A percentile compares a stretch with the other conserved stretches of the same genome.
Evolutionary conservation across 2,888 invertebrate genomes (phyloP).

Genomic region (Pedicia rivosa): DNA sequence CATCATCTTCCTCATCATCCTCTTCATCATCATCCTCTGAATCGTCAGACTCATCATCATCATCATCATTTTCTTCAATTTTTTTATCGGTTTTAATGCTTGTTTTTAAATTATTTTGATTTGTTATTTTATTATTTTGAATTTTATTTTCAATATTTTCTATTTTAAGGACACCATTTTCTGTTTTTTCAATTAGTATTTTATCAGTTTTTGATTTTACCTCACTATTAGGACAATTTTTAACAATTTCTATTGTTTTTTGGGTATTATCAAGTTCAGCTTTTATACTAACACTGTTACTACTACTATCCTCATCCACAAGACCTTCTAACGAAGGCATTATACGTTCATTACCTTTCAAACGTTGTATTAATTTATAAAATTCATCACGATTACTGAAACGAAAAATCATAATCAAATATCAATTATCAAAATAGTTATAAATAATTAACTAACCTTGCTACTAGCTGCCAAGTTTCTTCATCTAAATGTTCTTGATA

Average conservation of each 20-base stretch:
- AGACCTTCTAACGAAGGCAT: slow-evolving; percentile 37
- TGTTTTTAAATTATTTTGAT: slow-evolving; percentile 10
- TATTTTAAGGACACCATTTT: slow-evolving; percentile 28
- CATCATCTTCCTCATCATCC: not conserved
- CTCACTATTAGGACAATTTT: slow-evolving; percentile 14
- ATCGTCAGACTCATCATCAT: slow-evolving; percentile 5
- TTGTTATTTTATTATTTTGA: not conserved
- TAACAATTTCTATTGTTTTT: slow-evolving; percentile 30
- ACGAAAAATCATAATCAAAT: slow-evolving; percentile 26
- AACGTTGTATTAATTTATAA: slow-evolving; percentile 55
- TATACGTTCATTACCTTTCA: slow-evolving; percentile 54
- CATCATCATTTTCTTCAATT: slow-evolving; percentile 14
- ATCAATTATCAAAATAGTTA: slow-evolving; percentile 6
- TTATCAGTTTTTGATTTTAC: too few relatives aligned
- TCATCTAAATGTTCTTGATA: slow-evolving; percentile 95
- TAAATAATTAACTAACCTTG: slow-evolving; percentile 41
- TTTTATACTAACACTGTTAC: slow-evolving; percentile 21
- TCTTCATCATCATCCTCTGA: slow-evolving; percentile 4
- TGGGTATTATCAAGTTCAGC: slow-evolving; percentile 11
- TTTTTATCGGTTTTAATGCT: slow-evolving; percentile 8
- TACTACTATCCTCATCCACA: slow-evolving; percentile 48
- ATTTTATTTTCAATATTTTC: too few relatives aligned
- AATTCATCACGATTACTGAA: slow-evolving; percentile 59
- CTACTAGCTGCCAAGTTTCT: slow-evolving; percentile 87
- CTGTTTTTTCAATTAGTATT: too few relatives aligned